Base-by-base conservation (phyloP, 1,140 invertebrate genomes). In the Drosophila parvula region DNA sequence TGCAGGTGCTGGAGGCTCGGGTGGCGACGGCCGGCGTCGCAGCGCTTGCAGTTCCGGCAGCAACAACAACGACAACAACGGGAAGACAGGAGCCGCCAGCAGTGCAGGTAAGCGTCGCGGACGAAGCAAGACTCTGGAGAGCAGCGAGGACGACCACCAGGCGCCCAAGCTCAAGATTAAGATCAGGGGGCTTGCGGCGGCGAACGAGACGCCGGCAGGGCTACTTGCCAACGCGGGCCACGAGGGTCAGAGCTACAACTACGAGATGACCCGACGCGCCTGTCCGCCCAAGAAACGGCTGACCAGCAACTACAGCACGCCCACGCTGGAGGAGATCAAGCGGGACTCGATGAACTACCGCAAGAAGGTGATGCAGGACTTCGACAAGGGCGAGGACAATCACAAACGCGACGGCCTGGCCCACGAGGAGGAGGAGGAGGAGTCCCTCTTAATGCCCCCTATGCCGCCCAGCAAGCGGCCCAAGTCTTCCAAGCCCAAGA, bases 281-380 rank as follows among this genome's bases (percentile, higher is more conserved):
- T 91, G 89, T 58, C 96, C 96, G 40, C 97, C 97, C 4, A 97
- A 97, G 92, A 97, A 97, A 78, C 94, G 96, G 7, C 82, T 96
- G 36, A 94, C 94, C 40, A 94, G 93, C 74, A 94, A 95, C 62
- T 93, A 93, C 43, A 94, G 93, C 27, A 94, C 94, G 58, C 95
- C 96, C 0, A 94, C 93, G 58, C 95, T 95, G 80, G 96, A 96
- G 90, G 96, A 97, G 71, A 92, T 97, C 7, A 95, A 95, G 64
- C 94, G 96, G 7, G 96, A 98, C 76, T 97, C 95, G 73, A 97
- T 98, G 96, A 97, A 97, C 82, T 98, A 95, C 91, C 93, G 97
- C n/a, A 94, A 95, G 48, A 95, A 94, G 93, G 94, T 97, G 0
- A 96, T 96, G 95, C 95, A 96, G 10, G 95, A 96, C 80, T 97